These are phyloP conservation scores for Cynaeus angustus DNA, from an alignment of 2,888 invertebrate genomes.

Conservation along the genomic window DNA sequence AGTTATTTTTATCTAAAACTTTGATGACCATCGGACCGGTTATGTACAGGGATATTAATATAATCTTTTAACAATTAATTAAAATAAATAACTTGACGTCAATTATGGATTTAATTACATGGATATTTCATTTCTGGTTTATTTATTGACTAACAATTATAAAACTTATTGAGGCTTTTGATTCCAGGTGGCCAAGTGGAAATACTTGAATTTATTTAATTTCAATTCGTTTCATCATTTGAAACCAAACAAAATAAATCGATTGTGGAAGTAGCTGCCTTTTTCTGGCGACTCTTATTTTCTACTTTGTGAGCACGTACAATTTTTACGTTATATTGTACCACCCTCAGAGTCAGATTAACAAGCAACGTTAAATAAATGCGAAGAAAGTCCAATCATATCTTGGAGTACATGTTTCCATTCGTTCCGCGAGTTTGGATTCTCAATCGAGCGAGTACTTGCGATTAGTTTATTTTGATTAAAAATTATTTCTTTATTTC, in stretches of 20 bases:
- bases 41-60: constrained; percentile 44
- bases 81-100: constrained; percentile 59
- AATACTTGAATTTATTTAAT: constrained; percentile 58
- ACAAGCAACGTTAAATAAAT: background rate
- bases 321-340: constrained; percentile 5
- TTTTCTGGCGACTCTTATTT: constrained; percentile 44
- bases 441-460: too few species aligned
- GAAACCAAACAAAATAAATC: constrained; percentile 59
- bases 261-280: constrained; percentile 54
- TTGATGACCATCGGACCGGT: constrained; percentile 40
- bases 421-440: too few species aligned
- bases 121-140: constrained; percentile 59
- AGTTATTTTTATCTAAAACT: constrained; percentile 23
- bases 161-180: constrained; percentile 59
- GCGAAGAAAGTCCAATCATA: background rate
- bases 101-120: constrained; percentile 55
- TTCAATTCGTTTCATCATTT: constrained; percentile 59
- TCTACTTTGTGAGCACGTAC: constrained; percentile 29
- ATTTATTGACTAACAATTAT: constrained; percentile 59
- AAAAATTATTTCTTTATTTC: constrained; percentile 7
- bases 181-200: constrained; percentile 59
- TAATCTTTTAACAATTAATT: constrained; percentile 53
- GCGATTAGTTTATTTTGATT: background rate
- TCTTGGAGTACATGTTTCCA: too few species aligned
- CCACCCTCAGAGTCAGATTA: constrained; percentile 14